Conservation (phyloP, 92 coral and sea anemone genomes). For the Micromussa lordhowensis region DNA sequence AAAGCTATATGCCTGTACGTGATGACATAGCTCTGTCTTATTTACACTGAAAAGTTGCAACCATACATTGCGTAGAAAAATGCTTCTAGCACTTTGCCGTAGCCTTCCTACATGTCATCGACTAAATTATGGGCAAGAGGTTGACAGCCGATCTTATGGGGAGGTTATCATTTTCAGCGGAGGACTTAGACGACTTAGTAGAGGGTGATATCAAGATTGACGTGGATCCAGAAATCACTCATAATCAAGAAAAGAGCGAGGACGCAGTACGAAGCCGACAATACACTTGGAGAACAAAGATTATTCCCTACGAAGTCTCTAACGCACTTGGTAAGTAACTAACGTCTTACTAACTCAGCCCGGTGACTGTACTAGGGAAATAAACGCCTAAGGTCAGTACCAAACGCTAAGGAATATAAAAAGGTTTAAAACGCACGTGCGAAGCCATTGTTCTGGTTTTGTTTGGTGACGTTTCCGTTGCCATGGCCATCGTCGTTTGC, state of each 20-base stretch:
- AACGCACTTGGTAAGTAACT: not conserved
- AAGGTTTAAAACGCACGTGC: too few relatives aligned
- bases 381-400: too few relatives aligned
- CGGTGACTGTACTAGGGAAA: too few relatives aligned
- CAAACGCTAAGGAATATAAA: too few relatives aligned
- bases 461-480: too few relatives aligned
- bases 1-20: too few relatives aligned
- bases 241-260: not conserved
- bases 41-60: not conserved
- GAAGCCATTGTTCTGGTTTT: too few relatives aligned
- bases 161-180: not conserved
- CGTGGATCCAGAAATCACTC: not conserved
- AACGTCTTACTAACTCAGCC: too few relatives aligned
- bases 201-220: conserved; percentile 5
- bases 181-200: not conserved
- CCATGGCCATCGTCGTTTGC: too few relatives aligned
- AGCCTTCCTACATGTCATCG: too few relatives aligned
- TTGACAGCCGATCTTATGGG: not conserved
- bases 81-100: not conserved
- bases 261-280: conserved; percentile 4
- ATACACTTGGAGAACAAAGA: conserved; percentile 1
- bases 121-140: not conserved
- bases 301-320: not conserved
- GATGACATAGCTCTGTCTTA: too few relatives aligned
- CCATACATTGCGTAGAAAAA: not conserved